Percentiles rank a stretch among this genome's conserved stretches.
Evolutionary conservation across 2,113 vertebrate genomes (phyloP).

Genomic region (Phylloscopus whistleri): DNA sequence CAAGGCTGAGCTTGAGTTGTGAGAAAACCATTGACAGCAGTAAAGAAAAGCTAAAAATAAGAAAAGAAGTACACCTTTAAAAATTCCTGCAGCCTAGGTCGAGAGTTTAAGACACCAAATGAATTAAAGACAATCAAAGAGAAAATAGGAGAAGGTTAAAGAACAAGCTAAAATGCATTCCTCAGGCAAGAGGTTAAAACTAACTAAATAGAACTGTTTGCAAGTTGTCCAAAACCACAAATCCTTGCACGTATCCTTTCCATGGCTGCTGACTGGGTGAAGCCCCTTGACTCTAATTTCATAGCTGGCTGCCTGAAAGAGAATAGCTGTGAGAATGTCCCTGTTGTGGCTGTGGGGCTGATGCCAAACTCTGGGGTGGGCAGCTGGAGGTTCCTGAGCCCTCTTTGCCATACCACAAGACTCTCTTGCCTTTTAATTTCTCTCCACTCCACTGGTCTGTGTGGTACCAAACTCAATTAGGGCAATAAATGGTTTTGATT

Average conservation of each 20-base stretch:
- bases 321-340: not conserved
- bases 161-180: not conserved
- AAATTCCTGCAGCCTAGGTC: not conserved
- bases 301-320: not conserved
- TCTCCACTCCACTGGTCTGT: not conserved
- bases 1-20: not conserved
- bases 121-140: not conserved
- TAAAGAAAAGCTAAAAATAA: not conserved
- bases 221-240: not conserved
- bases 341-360: not conserved
- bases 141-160: not conserved
- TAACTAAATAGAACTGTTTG: not conserved
- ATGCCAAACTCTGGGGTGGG: not conserved
- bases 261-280: not conserved
- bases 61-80: not conserved
- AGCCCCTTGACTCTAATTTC: not conserved
- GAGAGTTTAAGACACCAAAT: not conserved
- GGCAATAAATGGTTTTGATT: not conserved
- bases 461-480: not conserved
- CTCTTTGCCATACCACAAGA: not conserved
- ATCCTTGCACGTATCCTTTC: not conserved
- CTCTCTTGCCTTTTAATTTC: not conserved
- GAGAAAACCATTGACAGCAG: not conserved
- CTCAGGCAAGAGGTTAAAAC: not conserved
- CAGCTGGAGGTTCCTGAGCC: not conserved